Evolutionary conservation across 2,113 vertebrate species (phyloP).

Genomic region (Sinocyclocheilus anshuiensis): DNA sequence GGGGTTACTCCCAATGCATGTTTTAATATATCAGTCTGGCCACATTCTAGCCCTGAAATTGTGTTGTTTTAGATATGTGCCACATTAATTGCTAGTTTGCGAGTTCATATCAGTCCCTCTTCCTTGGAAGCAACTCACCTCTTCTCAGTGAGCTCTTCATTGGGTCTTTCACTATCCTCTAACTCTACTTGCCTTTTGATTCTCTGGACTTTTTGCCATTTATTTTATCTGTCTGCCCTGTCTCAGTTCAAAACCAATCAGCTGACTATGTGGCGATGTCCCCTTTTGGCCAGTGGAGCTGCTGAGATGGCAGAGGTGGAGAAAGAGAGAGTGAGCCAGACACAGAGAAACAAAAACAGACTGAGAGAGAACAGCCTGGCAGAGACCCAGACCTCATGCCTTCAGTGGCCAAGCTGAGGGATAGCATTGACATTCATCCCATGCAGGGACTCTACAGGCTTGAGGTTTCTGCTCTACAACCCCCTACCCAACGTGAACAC

Average conservation of each 20-base stretch:
- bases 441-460: constrained; percentile 49
- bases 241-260: neutral
- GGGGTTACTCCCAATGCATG: neutral
- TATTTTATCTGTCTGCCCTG: neutral
- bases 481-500: constrained; percentile 18
- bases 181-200: neutral
- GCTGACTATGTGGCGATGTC: constrained; percentile 22
- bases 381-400: constrained; percentile 41
- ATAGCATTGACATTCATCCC: constrained; percentile 55
- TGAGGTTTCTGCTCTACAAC: constrained; percentile 47
- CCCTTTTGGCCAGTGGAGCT: constrained; percentile 29
- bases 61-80: constrained; percentile 9
- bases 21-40: neutral
- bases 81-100: neutral
- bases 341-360: constrained; percentile 28
- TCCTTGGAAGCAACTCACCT: no score
- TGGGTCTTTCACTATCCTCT: neutral
- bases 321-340: constrained; percentile 17
- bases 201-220: neutral
- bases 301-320: constrained; percentile 48
- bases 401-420: constrained; percentile 41
- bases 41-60: neutral
- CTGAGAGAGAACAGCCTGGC: constrained; percentile 43
- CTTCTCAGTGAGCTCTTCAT: no score
- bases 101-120: neutral